A percentile compares a stretch with the other conserved stretches of the same genome.
Conservation (phyloP, 1,140 invertebrate species). For the Apis dorsata region DNA sequence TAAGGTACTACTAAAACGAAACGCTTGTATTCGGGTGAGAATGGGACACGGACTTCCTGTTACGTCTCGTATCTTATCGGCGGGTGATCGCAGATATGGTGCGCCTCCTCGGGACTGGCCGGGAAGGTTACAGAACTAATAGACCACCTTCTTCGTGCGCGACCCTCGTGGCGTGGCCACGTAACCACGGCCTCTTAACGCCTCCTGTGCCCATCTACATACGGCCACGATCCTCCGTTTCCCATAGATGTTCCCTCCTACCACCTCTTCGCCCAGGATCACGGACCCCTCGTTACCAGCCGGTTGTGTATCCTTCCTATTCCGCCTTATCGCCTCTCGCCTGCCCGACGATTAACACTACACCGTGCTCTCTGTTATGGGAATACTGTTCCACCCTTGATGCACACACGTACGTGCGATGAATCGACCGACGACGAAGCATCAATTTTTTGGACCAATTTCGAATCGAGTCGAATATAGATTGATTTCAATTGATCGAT, state of each 20-base stretch:
- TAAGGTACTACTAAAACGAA: conserved; percentile 65
- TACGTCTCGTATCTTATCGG: conserved; percentile 70
- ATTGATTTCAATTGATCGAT: no score
- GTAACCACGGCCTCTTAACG: conserved; percentile 62
- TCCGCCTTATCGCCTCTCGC: conserved; percentile 56
- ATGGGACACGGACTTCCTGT: conserved; percentile 54
- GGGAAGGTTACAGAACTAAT: conserved; percentile 69
- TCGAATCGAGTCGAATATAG: no score
- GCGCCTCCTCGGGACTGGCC: conserved; percentile 53
- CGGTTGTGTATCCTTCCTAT: conserved; percentile 55
- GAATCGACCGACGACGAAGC: no score
- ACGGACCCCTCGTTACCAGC: conserved; percentile 61
- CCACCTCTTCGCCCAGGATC: conserved; percentile 44
- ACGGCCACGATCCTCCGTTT: conserved; percentile 69
- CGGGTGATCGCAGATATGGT: conserved; percentile 70
- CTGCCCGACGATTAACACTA: conserved; percentile 52
- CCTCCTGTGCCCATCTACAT: conserved; percentile 71
- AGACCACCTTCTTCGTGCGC: conserved; percentile 71
- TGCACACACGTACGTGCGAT: neutral
- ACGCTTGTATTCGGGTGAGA: conserved; percentile 69
- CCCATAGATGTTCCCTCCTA: conserved; percentile 65
- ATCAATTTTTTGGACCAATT: no score
- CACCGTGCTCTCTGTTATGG: conserved; percentile 22
- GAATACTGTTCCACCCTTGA: conserved; percentile 6
- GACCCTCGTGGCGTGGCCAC: conserved; percentile 52